These are phyloP conservation scores for Burhinus bistriatus DNA, from an alignment of 2,113 vertebrate species.

Conservation along the genomic window DNA sequence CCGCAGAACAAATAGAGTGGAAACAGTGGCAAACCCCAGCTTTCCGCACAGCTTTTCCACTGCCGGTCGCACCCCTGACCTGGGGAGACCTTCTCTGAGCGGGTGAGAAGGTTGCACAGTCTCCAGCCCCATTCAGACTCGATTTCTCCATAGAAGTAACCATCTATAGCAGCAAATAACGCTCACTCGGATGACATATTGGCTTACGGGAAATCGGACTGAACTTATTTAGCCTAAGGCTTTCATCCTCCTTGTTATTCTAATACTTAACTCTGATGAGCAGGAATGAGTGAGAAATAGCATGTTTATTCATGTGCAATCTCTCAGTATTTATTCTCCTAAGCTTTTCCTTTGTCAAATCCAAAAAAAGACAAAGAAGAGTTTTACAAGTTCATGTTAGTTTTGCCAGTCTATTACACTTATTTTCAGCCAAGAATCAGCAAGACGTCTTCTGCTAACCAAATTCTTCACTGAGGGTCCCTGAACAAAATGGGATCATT, in stretches of 20 bases:
- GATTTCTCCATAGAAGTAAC: not conserved
- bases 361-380: not conserved
- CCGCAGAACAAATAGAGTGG: slow-evolving; percentile 35
- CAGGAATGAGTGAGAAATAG: not conserved
- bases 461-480: not conserved
- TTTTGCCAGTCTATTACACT: not conserved
- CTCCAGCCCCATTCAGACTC: not conserved
- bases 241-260: not conserved
- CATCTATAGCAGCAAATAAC: not conserved
- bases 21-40: slow-evolving; percentile 20
- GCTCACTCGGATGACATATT: not conserved
- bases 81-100: not conserved
- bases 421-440: not conserved
- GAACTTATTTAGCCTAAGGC: not conserved
- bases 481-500: not conserved
- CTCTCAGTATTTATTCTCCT: not conserved
- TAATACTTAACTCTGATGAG: not conserved
- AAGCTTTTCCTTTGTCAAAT: not conserved
- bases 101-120: not conserved
- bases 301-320: not conserved
- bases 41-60: not conserved
- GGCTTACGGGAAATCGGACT: not conserved
- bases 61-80: not conserved
- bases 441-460: not conserved
- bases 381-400: not conserved